phyloP scores from a whole-genome alignment of 2,113 vertebrate species.

The Corythoichthys haematopterus region DNA sequence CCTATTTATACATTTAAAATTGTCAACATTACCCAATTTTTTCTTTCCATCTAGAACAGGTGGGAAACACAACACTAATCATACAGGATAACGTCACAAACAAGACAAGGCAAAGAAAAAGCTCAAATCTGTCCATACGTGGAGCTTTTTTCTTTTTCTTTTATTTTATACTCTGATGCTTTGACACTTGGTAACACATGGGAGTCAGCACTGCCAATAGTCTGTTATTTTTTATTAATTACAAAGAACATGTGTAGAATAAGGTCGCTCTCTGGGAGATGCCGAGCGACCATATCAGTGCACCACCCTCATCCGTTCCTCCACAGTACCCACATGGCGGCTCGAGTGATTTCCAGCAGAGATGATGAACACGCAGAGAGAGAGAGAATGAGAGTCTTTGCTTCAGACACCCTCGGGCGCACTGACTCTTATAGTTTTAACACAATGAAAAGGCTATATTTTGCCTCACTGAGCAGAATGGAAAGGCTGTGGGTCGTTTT shows the following conservation, averaged over 20 bases:
- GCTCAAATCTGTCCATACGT: background rate
- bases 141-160: too few species aligned
- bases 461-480: constrained; percentile 34
- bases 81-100: background rate
- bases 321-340: constrained; percentile 4
- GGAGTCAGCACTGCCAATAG: constrained; percentile 37
- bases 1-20: too few species aligned
- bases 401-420: constrained; percentile 12
- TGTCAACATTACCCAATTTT: too few species aligned
- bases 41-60: too few species aligned
- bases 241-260: constrained; percentile 61
- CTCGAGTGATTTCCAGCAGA: constrained; percentile 30
- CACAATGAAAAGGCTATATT: constrained; percentile 16
- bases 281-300: constrained; percentile 32
- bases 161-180: constrained; percentile 5
- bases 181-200: constrained; percentile 37
- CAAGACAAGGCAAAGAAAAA: background rate
- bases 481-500: constrained; percentile 40
- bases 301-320: constrained; percentile 11
- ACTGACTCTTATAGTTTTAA: constrained; percentile 25
- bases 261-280: constrained; percentile 22
- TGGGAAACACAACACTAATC: background rate
- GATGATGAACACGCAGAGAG: constrained; percentile 25
- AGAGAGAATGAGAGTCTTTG: constrained; percentile 14
- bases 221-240: constrained; percentile 44